Base-by-base conservation (phyloP, 1,140 invertebrate species). In the Bombyx mori region DNA sequence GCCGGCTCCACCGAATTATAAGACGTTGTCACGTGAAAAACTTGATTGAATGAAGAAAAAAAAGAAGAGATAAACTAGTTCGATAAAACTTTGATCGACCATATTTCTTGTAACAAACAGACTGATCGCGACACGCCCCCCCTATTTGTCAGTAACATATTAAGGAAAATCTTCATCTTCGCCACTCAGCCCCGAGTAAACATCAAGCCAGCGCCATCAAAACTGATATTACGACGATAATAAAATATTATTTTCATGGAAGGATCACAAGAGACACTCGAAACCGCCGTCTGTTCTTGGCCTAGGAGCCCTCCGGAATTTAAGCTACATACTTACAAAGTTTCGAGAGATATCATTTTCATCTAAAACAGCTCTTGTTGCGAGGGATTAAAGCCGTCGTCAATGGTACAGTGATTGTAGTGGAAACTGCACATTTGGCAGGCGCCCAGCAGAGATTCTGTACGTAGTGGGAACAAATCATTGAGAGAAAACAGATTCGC, bases 401-500 rank as follows among this genome's bases (percentile, higher is more conserved):
- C 43, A 53, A 46, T 8, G 8, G 68, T 44, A 75, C 52, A 55
- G 55, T 35, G 35, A 58, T 54, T 10, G 60, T 69, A 60, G 77
- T 66, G 60, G 54, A 68, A 62, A 61, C 71, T 73, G 72, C 73
- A 77, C 76, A 82, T 85, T 86, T 86, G 82, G 81, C 80, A 76
- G 63, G 51, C 65, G 55, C 77, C 82, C 80, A 83, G 76, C 73
- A 58, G 66, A 79, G 79, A 83, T 83, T 82, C 73, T 58, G 69
- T 72, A 68, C 73, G 72, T 79, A 76, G 66, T 63, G 69, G 74
- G 80, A 79, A 86, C 82, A 86, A 83, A 86, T 86, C 80, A 73
- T 76, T 73, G 79, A 65, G 69, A 77, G 78, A 86, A 79, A 82
- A 83, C 82, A 82, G 79, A 82, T 86, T 86, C 73, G 68, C 73